Evolutionary conservation across 2,888 invertebrate genomes (phyloP).

Genomic region (Crocallis elinguaria): DNA sequence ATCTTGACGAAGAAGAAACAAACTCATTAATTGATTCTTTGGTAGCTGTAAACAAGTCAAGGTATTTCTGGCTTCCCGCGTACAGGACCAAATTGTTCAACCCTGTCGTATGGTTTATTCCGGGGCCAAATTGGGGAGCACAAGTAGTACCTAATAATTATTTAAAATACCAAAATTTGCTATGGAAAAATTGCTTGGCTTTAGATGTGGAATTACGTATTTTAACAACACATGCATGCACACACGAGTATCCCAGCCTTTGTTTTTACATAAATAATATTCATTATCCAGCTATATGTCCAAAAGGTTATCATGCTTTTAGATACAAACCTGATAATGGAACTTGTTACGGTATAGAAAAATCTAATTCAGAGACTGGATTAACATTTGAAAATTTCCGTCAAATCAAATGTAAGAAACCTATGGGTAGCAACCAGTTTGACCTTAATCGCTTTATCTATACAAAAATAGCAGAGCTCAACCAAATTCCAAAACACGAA

Average conservation of each 20-base stretch:
- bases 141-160: constrained; percentile 45
- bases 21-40: constrained; percentile 60
- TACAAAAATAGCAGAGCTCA: constrained; percentile 60
- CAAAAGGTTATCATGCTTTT: constrained; percentile 66
- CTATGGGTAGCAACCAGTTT: constrained; percentile 53
- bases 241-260: constrained; percentile 61
- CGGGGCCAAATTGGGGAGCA: constrained; percentile 75
- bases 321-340: constrained; percentile 64
- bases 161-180: constrained; percentile 44
- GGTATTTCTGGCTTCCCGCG: constrained; percentile 80
- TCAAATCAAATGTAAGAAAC: constrained; percentile 54
- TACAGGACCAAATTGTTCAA: constrained; percentile 67
- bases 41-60: constrained; percentile 46
- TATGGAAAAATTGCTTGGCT: constrained; percentile 64
- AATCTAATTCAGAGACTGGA: constrained; percentile 43
- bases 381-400: constrained; percentile 59
- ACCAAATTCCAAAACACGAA: constrained; percentile 45
- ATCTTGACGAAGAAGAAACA: constrained; percentile 57
- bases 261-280: constrained; percentile 71
- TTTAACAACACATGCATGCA: constrained; percentile 61
- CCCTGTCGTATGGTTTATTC: constrained; percentile 75
- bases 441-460: constrained; percentile 63
- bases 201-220: constrained; percentile 55
- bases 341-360: constrained; percentile 69
- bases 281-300: constrained; percentile 65